These are phyloP conservation scores for Typhlichthys eigenmanni DNA, from an alignment of 2,797 vertebrate species.

Conservation along the genomic window DNA sequence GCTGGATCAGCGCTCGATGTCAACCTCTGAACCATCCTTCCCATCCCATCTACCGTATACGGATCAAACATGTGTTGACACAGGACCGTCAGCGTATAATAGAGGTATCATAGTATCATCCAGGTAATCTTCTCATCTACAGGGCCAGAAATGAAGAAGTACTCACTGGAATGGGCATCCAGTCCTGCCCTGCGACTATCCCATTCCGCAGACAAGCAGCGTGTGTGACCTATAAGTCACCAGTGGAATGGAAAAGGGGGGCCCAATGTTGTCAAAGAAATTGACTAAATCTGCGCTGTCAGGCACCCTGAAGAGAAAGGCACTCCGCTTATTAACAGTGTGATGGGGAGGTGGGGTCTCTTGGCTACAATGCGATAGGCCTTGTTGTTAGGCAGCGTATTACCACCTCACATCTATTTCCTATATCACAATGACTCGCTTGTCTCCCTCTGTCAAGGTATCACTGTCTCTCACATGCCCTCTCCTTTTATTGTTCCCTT, in stretches of 20 bases:
- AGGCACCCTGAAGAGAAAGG: constrained; percentile 49
- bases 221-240: constrained; percentile 49
- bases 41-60: too few relatives aligned
- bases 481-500: constrained; percentile 8
- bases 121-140: constrained; percentile 29
- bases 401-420: constrained; percentile 37
- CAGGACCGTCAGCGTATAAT: constrained; percentile 10
- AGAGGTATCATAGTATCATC: constrained; percentile 13
- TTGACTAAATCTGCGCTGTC: constrained; percentile 51
- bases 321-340: constrained; percentile 54
- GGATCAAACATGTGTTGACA: too few relatives aligned
- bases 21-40: too few relatives aligned
- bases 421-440: constrained; percentile 36
- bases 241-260: constrained; percentile 51
- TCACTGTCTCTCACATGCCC: constrained; percentile 16
- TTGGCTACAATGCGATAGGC: constrained; percentile 39
- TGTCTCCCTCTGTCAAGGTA: background rate
- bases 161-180: constrained; percentile 24
- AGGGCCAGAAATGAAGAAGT: constrained; percentile 39
- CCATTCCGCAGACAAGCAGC: constrained; percentile 20
- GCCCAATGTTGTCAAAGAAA: constrained; percentile 62
- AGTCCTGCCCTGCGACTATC: constrained; percentile 23
- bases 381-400: constrained; percentile 46
- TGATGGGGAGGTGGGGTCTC: constrained; percentile 17
- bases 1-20: too few relatives aligned